Percentiles rank a stretch among this genome's conserved stretches.
These are phyloP conservation scores for Delphinapterus leucas DNA, from an alignment of 2,113 vertebrate genomes.

Conservation along the genomic window DNA sequence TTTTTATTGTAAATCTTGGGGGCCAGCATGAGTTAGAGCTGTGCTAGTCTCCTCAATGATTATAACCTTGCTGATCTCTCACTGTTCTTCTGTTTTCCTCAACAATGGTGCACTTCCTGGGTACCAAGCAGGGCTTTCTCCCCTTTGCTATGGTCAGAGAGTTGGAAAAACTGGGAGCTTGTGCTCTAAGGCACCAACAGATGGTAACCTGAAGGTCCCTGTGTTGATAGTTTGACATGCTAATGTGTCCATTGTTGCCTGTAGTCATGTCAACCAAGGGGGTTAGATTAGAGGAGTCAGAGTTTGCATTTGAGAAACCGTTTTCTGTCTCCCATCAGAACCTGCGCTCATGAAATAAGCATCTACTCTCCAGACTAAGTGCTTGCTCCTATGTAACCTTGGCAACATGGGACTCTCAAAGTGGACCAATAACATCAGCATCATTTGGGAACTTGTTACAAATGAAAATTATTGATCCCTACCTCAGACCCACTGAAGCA, in stretches of 20 bases:
- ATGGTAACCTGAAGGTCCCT: neutral
- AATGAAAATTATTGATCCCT: slow-evolving; percentile 9
- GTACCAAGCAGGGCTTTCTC: neutral
- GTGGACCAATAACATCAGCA: neutral
- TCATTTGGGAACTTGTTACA: neutral
- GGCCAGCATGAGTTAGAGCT: neutral
- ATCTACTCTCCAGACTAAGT: neutral
- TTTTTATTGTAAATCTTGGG: neutral
- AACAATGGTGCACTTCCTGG: neutral
- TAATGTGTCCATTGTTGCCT: neutral
- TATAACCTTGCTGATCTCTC: neutral
- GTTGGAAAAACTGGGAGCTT: neutral
- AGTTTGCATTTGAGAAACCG: neutral
- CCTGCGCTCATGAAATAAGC: neutral
- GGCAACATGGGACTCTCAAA: neutral
- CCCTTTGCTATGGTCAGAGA: neutral
- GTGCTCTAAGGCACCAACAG: neutral
- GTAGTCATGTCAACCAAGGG: neutral
- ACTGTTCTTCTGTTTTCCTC: neutral
- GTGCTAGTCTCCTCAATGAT: neutral
- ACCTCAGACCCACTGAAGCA: neutral
- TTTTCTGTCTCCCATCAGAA: neutral
- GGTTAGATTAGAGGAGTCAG: neutral
- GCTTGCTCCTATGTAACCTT: neutral
- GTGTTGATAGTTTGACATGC: neutral